Evolutionary conservation across 2,797 vertebrate genomes (phyloP).

Genomic region (Crypturellus tataupa): DNA sequence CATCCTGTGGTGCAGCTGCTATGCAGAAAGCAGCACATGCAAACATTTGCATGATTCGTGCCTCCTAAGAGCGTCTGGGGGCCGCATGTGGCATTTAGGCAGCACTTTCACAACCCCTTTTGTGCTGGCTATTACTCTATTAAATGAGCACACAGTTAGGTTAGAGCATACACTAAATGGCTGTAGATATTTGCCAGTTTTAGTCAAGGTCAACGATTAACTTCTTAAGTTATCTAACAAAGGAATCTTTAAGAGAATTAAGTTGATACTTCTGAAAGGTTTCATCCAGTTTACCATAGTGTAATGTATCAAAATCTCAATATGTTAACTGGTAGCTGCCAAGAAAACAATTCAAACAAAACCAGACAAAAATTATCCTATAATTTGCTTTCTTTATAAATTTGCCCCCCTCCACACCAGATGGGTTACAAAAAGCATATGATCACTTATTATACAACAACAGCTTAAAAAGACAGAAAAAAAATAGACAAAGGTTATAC

Average conservation of each 20-base stretch:
- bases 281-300: background rate
- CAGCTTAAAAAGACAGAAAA: background rate
- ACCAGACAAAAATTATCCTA: background rate
- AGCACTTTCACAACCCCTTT: conserved; percentile 45
- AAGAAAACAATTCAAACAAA: background rate
- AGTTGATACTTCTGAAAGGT: background rate
- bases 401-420: background rate
- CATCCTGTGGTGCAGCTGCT: conserved; percentile 58
- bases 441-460: background rate
- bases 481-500: conserved; percentile 4
- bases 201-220: background rate
- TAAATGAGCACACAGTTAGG: background rate
- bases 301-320: background rate
- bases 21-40: conserved; percentile 35
- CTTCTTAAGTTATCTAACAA: too few species aligned
- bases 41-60: conserved; percentile 50
- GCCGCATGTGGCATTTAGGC: conserved; percentile 27
- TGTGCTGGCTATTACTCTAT: background rate
- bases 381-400: background rate
- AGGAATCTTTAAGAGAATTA: background rate
- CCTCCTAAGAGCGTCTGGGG: conserved; percentile 24
- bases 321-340: background rate
- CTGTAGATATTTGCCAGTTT: background rate
- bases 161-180: background rate
- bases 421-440: background rate